Evolutionary conservation across 2,797 vertebrate genomes (phyloP), one percentile per base, ranked within the genome.

Genomic region (Schizothorax lantsangensis): DNA sequence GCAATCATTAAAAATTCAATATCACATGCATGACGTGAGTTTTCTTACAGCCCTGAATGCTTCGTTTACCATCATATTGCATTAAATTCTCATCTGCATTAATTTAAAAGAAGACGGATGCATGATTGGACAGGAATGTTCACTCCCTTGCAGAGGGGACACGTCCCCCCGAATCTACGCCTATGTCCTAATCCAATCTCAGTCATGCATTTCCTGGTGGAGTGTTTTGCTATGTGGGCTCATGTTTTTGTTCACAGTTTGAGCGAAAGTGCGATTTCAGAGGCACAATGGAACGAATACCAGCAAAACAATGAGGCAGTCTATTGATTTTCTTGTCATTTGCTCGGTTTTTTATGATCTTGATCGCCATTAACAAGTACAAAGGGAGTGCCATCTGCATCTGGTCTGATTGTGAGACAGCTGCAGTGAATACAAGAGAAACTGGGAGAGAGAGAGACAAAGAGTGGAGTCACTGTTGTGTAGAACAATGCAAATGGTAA

Each of bases 401-500:
- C 72, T 86, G 85, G 84, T 88, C 83, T 91, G 87, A 90, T 86
- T 87, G 71, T 84, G 86, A 85, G 73, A 87, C 89, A 82, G 80
- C 85, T 89, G 79, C 66, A 66, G 77, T 75, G 62, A 83, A 90
- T 85, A 88, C 84, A 87, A 85, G 88, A 86, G 81, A 87, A 91
- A 84, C 80, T 59, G 80, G 69, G 82, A 79, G n/a, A 83, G 85
- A 86, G 45, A 64, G 71, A 54, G 47, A 62, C 52, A 47, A 71
- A 83, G 66, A 80, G 86, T 83, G 90, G 87, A 91, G 83, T 86
- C 85, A 89, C 84, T 86, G 84, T 80, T 87, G 87, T 88, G 83
- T 88, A 84, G 88, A 90, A 91, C 89, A 90, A 92, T 90, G 83
- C 80, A 77, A 84, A 84, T 86, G 84, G 87, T 90, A 90, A 91